Evolutionary conservation across 2,797 vertebrate species (phyloP).

Genomic region (Siniperca undulata): DNA sequence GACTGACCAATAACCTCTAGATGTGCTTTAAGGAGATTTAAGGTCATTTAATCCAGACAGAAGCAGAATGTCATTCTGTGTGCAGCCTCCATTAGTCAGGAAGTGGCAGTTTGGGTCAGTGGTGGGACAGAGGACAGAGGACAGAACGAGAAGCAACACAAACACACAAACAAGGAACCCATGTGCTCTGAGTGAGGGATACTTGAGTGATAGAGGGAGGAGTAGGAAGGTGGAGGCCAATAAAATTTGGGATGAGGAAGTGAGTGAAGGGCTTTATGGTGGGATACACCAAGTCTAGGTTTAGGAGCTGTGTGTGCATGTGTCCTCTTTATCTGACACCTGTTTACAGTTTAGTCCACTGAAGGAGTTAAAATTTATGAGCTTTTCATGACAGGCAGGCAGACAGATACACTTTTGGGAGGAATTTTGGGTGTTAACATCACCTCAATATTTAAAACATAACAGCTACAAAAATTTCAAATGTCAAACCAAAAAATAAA

Average conservation of each 20-base stretch:
- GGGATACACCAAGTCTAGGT: background rate
- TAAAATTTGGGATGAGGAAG: background rate
- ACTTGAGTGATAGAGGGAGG: background rate
- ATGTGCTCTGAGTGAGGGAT: background rate
- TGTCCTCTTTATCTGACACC: background rate
- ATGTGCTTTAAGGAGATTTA: slow-evolving; percentile 16
- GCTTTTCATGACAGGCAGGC: no score
- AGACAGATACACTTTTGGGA: background rate
- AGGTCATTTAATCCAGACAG: slow-evolving; percentile 44
- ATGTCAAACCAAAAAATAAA: no score
- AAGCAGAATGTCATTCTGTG: slow-evolving; percentile 26
- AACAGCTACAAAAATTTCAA: background rate
- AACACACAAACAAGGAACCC: background rate
- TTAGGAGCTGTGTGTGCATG: background rate
- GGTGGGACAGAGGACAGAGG: background rate
- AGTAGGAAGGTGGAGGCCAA: background rate
- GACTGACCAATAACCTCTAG: slow-evolving; percentile 34
- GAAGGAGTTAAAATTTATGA: background rate
- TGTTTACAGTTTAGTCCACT: background rate
- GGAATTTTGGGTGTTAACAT: background rate
- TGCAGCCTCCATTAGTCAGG: slow-evolving; percentile 39
- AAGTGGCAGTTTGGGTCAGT: slow-evolving; percentile 7
- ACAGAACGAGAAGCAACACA: slow-evolving; percentile 1
- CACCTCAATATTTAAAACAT: background rate
- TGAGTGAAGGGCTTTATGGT: background rate